Evolutionary conservation across 2,888 invertebrate genomes (phyloP), one percentile per base, ranked within the genome.

Genomic region (Taphrorychus bicolor): DNA sequence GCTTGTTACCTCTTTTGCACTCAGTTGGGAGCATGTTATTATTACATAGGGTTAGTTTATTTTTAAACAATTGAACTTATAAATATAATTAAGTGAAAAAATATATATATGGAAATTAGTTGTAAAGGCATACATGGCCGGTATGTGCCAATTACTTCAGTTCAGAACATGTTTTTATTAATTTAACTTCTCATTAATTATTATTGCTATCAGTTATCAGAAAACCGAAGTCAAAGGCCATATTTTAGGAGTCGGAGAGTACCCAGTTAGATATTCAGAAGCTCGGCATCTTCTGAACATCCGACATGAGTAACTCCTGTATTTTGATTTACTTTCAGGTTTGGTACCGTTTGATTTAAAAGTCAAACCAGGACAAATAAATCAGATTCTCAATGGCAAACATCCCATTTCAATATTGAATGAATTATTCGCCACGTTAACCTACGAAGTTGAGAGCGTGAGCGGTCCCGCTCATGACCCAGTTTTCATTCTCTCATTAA

Each of bases 391-490:
- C 18, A 51, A 52, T 48, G 69, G 69, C 18, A 57, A 63, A 32
- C 89, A 84, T 79, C 90, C 93, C 0, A 91, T 93, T 17, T 91
- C 92, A 7, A 88, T 92, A 65, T 82, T 97, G 63, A 95, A 96
- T 82, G 95, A 96, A 84, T 83, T 95, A 5, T 90, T 92, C 72
- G 89, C 92, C 40, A 91, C 91, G 21, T 51, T 63, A 32, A 87
- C 94, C 14, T 97, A 94, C 81, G 87, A 87, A 72, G 85, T 94
- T 71, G 85, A 93, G 65, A 87, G 89, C 64, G 91, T 93, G 82
- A 87, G 87, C 21, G 96, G 96, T 0, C 95, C 95, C 0, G 90
- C 93, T 7, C 96, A 97, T 83, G 91, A 92, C 52, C 96, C 96
- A 0, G 86, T 89, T 74, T 97, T 96, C 83, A 91, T 90, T n/a